A percentile compares a stretch with the other conserved stretches of the same genome.
Conservation (phyloP, 2,113 vertebrate genomes). For the Haemorhous mexicanus region DNA sequence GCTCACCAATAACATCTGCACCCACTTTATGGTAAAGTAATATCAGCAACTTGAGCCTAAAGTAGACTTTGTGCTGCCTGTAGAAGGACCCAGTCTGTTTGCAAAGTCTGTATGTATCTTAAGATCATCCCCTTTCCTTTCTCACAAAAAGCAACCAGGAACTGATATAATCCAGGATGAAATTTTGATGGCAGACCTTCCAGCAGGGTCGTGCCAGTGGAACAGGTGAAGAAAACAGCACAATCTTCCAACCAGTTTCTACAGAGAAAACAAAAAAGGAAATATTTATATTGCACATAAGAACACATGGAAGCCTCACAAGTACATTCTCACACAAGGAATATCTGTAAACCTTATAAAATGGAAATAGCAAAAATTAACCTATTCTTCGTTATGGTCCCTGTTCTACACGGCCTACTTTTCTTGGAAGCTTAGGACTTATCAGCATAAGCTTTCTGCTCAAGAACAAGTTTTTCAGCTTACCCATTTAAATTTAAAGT, state of each 20-base stretch:
- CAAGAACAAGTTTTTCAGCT: background rate
- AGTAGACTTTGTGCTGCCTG: background rate
- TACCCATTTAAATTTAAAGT: background rate
- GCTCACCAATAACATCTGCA: slow-evolving; percentile 56
- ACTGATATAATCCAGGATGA: background rate
- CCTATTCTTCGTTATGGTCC: background rate
- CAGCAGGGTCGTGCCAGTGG: background rate
- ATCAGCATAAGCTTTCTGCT: background rate
- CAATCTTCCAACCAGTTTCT: background rate
- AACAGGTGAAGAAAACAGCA: background rate
- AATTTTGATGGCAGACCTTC: background rate
- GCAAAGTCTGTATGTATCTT: background rate
- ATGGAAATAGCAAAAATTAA: slow-evolving; percentile 39
- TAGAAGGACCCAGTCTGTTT: background rate
- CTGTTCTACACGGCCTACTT: slow-evolving; percentile 12
- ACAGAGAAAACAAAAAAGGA: background rate
- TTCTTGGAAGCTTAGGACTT: slow-evolving; percentile 1
- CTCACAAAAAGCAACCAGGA: background rate
- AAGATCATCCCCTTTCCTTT: background rate
- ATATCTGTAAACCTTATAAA: background rate
- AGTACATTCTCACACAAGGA: background rate
- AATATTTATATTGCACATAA: background rate
- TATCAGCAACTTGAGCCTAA: background rate
- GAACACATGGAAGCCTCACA: background rate
- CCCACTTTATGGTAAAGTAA: slow-evolving; percentile 45